Base-by-base conservation (phyloP, 2,113 vertebrate genomes). In the Aythya baeri region DNA sequence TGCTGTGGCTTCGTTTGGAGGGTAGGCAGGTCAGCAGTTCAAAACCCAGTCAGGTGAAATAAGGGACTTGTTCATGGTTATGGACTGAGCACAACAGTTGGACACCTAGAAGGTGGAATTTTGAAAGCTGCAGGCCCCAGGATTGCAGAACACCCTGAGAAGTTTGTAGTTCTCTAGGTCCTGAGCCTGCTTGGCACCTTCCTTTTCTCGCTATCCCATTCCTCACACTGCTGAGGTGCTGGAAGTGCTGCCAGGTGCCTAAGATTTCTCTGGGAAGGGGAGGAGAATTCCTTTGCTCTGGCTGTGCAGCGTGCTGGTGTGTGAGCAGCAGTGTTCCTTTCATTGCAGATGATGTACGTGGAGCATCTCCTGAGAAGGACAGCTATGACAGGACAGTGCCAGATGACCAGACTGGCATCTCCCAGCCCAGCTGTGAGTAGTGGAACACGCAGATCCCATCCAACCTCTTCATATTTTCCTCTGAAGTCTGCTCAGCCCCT, bases 351-450 rank as follows among this genome's bases (percentile, higher is more conserved):
- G 38, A 57, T 52, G 38, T 15, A 11, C 34, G 23, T 1, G 27
- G 79, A 41, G 66, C 43, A 55, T 17, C 21, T 87, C 17, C 72
- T 3, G 50, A 9, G 57, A 85, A 75, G 38, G 85, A 63, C 1
- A 1, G 12, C 1, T 41, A 58, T 18, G 63, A 71, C 12, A 34
- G 6, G 41, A 57, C 2, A 2, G 31, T 36, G 44, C 27, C 36
- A 21, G 43, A 13, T 2, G 67, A 93, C 5, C 13, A 0, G 0
- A 88, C 70, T 20, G 7, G 44, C 5, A 0, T 65, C 20, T 93
- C 90, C 20, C 81, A 86, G 52, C 13, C 5, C 74, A 94, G 73
- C 81, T 1, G 93, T 96, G 86, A 97, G 96, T 96, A 87, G 70
- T 0, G 4, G 25, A 36, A 71, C 46, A 13, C 83, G 31, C 49